phyloP scores from a whole-genome alignment of 2,113 vertebrate genomes.

The Malurus elegans region DNA sequence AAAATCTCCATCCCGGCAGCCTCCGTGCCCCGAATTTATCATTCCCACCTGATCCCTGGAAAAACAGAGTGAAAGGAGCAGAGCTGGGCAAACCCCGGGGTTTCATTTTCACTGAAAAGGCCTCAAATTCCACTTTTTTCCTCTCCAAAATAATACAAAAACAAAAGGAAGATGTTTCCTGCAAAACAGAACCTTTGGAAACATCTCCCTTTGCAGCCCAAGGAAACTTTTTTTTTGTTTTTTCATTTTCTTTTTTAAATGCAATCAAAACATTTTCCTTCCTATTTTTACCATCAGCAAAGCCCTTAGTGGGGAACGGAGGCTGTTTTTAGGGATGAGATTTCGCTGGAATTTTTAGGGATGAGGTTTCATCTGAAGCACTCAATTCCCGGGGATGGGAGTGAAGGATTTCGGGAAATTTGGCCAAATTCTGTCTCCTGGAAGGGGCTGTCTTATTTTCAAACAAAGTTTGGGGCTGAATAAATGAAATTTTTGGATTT shows the following conservation, averaged over 20 bases:
- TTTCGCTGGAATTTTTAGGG: not conserved
- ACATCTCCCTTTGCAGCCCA: not conserved
- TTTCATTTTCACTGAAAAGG: not conserved
- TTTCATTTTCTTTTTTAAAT: not conserved
- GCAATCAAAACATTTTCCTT: not conserved
- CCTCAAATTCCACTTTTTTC: not conserved
- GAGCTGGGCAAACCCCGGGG: not conserved
- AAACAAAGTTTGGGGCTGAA: not conserved
- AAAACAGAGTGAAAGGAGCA: not conserved
- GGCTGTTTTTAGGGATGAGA: not conserved
- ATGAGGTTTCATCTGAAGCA: not conserved
- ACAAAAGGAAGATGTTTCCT: not conserved
- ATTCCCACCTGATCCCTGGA: not conserved
- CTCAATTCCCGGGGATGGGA: fast-evolving
- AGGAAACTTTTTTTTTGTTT: not conserved
- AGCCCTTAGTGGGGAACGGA: not conserved
- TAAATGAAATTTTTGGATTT: not conserved
- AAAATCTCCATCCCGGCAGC: not conserved
- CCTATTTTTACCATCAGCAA: not conserved
- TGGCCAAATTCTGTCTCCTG: not conserved
- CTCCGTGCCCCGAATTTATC: not conserved
- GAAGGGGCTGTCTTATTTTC: not conserved
- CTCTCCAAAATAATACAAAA: not conserved
- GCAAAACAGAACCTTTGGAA: not conserved
- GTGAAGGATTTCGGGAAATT: fast-evolving